phyloP scores from a whole-genome alignment of 2,113 vertebrate species.

The Xenopus laevis region DNA sequence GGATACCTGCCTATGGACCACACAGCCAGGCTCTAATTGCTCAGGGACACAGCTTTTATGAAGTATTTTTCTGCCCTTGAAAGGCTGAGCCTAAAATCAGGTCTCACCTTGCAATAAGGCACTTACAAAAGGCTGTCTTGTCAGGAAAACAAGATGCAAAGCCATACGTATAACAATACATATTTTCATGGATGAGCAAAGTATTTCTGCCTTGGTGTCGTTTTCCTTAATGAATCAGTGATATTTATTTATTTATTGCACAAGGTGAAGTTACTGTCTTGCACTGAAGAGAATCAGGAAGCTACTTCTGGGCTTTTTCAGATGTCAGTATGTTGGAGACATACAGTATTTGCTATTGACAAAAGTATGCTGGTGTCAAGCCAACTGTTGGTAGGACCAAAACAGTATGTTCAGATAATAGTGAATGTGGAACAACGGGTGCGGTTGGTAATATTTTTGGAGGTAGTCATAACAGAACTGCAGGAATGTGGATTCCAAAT shows the following conservation, averaged over 20 bases:
- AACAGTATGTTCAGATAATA: too few relatives aligned
- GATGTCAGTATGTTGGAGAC: too few relatives aligned
- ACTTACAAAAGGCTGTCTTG: neutral
- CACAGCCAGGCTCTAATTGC: constrained; percentile 1
- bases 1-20: constrained; percentile 1
- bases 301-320: neutral
- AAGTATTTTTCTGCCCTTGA: constrained; percentile 1
- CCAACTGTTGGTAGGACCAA: too few relatives aligned
- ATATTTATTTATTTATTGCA: constrained; percentile 40
- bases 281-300: neutral
- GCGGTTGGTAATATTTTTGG: too few relatives aligned
- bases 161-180: constrained; percentile 27
- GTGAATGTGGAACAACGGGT: too few relatives aligned
- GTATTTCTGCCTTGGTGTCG: neutral
- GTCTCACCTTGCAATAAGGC: constrained; percentile 16
- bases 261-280: neutral
- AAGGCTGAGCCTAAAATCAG: neutral
- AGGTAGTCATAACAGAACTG: too few relatives aligned
- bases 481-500: too few relatives aligned
- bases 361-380: too few relatives aligned
- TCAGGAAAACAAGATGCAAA: constrained; percentile 18
- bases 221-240: neutral
- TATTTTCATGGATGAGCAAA: neutral
- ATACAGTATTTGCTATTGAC: too few relatives aligned
- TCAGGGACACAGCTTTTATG: constrained; percentile 25